Conservation (phyloP, 2,888 invertebrate species). For the Thera obeliscata region DNA sequence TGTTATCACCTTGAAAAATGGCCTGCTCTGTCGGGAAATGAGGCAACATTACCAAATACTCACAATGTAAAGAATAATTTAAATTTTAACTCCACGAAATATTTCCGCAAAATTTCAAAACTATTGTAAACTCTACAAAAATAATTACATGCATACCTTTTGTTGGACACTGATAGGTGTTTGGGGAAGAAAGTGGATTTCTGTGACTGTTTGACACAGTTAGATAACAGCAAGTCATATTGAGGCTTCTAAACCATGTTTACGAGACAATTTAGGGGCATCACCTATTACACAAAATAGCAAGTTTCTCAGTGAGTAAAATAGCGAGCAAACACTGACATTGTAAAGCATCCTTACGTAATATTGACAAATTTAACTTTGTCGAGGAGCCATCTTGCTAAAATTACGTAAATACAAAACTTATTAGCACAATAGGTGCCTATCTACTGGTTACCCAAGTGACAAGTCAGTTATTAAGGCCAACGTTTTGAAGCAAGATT, state of each 20-base stretch:
- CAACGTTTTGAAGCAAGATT: conserved; percentile 13
- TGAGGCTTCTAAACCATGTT: conserved; percentile 26
- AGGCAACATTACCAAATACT: background rate
- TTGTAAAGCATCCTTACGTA: conserved; percentile 38
- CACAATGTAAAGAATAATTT: too few species aligned
- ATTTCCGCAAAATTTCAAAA: too few species aligned
- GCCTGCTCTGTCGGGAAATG: conserved; percentile 7
- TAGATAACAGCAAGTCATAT: conserved; percentile 31
- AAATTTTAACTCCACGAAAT: too few species aligned
- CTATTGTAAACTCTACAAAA: too few species aligned
- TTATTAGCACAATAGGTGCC: conserved; percentile 22
- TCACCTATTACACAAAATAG: conserved; percentile 27
- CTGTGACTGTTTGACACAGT: conserved; percentile 12
- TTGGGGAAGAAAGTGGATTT: conserved; percentile 29
- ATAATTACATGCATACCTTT: too few species aligned
- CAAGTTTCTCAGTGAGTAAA: conserved; percentile 26
- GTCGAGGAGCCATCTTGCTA: conserved; percentile 32
- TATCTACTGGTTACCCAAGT: conserved; percentile 2
- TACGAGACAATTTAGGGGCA: conserved; percentile 37
- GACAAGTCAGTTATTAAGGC: conserved; percentile 22
- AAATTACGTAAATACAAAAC: conserved; percentile 33
- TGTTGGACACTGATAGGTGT: background rate
- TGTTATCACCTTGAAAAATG: conserved; percentile 1
- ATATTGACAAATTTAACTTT: conserved; percentile 40
- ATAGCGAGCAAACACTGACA: conserved; percentile 35